Conservation (phyloP, 2,113 vertebrate genomes). For the Coryphaenoides rupestris region DNA sequence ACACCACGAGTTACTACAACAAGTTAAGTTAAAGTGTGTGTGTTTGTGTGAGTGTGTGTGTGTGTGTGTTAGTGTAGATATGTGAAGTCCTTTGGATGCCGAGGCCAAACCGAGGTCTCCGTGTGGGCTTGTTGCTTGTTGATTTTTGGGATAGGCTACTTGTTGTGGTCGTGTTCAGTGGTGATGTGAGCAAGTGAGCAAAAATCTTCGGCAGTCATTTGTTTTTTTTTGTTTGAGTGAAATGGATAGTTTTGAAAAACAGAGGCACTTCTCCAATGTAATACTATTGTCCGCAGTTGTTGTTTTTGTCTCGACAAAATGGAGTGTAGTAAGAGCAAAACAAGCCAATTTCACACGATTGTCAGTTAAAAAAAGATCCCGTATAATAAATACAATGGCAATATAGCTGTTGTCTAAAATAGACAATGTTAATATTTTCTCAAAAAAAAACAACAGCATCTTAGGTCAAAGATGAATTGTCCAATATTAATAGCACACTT, state of each 20-base stretch:
- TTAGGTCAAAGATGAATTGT: conserved; percentile 1
- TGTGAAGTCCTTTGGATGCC: too few species aligned
- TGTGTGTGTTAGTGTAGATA: too few species aligned
- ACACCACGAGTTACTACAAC: conserved; percentile 28
- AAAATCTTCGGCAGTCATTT: conserved; percentile 26
- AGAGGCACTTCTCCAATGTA: conserved; percentile 65
- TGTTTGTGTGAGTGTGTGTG: too few species aligned
- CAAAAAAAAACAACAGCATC: not conserved
- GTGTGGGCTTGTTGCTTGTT: too few species aligned
- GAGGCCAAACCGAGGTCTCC: too few species aligned
- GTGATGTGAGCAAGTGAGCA: not conserved
- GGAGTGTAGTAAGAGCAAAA: conserved; percentile 31
- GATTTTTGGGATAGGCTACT: too few species aligned
- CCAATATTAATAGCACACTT: conserved; percentile 26
- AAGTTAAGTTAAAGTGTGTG: conserved; percentile 1
- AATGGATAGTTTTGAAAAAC: conserved; percentile 45
- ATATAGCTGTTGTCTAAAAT: conserved; percentile 19
- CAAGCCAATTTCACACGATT: conserved; percentile 47
- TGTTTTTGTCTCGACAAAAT: conserved; percentile 29
- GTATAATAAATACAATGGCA: conserved; percentile 15
- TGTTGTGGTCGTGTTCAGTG: not conserved
- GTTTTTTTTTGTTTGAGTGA: conserved; percentile 27
- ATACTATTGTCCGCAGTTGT: conserved; percentile 28
- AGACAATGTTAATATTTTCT: not conserved
- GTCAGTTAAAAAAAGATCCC: conserved; percentile 40